Conservation (phyloP, 1,140 invertebrate species). For the Nephotettix cincticeps region DNA sequence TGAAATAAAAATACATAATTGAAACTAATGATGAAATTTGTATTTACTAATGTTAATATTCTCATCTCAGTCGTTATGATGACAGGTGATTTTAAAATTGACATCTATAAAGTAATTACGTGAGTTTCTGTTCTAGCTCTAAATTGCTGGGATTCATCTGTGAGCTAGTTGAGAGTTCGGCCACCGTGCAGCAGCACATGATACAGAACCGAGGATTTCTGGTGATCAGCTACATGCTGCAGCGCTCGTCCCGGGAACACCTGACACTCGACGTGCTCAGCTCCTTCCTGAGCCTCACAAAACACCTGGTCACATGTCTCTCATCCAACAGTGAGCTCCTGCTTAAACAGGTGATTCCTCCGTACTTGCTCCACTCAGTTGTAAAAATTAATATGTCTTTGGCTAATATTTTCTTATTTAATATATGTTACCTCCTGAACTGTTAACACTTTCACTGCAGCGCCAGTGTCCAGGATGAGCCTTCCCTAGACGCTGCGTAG, state of each 20-base stretch:
- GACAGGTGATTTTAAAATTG: too few species aligned
- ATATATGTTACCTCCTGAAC: too few species aligned
- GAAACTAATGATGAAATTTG: too few species aligned
- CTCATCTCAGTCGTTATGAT: too few species aligned
- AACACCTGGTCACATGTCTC: slow-evolving; percentile 93
- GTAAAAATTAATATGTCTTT: too few species aligned
- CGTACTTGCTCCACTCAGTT: too few species aligned
- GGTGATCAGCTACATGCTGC: slow-evolving; percentile 96
- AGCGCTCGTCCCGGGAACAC: slow-evolving; percentile 90
- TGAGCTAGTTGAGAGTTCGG: slow-evolving; percentile 93
- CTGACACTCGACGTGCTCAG: slow-evolving; percentile 90
- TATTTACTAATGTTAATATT: too few species aligned
- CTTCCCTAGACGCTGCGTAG: too few species aligned
- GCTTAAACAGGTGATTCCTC: slow-evolving; percentile 96
- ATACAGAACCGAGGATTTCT: slow-evolving; percentile 97
- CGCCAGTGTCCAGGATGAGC: too few species aligned
- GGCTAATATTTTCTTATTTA: too few species aligned
- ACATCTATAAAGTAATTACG: neutral
- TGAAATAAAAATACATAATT: too few species aligned
- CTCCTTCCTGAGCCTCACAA: slow-evolving; percentile 92
- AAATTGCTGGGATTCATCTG: slow-evolving; percentile 96
- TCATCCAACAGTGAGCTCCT: slow-evolving; percentile 91
- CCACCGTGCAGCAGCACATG: slow-evolving; percentile 98
- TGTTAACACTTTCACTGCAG: too few species aligned
- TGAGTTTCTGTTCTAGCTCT: slow-evolving; percentile 67